Base-by-base conservation (phyloP, 2,113 vertebrate species). In the Jaculus jaculus region DNA sequence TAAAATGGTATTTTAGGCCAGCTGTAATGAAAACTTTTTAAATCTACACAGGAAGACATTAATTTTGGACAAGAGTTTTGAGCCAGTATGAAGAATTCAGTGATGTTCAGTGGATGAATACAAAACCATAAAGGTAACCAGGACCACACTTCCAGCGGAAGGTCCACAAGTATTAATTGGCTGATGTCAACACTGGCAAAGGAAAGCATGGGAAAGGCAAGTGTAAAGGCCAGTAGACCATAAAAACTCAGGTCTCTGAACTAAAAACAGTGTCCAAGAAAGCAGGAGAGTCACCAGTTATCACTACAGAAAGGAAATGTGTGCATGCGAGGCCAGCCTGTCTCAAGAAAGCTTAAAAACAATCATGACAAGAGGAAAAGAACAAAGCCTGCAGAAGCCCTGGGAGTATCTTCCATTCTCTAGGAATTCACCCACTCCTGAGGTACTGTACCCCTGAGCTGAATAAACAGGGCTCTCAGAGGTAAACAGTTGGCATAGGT, bases 121-220 rank as follows among this genome's bases (percentile, higher is more conserved):
- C 39, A 23, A 39, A 5, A 84, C 18, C 66, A 51, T 51, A 32
- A 63, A 81, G 51, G 84, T 60, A 61, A 16, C 20, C 60, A 47
- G 87, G 92, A 42, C 24, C 80, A 13, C 2, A 2, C 18, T 74
- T 23, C 63, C 88, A 21, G n/a, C 7, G 78, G 37, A 63, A 51
- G 7, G n/a, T 32, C 58, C 61, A 68, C 39, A 68, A 37, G 63
- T 87, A 80, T 23, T 60, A 63, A 78, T 2, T 85, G 89, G 65
- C 77, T 60, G 63, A n/a, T 47, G 60, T 85, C 89, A 74, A 84
- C 42, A 37, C 51, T 61, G 81, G 90, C 65, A 84, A 89, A 92
- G n/a, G 24, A 26, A 89, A 92, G 71, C 28, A 15, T 18, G 63
- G 18, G 79, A 61, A 21, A 26, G 60, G 39, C 47, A 93, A 88